These are phyloP conservation scores for Sarcophaga rosellei DNA, from an alignment of 2,888 invertebrate genomes.

Conservation along the genomic window DNA sequence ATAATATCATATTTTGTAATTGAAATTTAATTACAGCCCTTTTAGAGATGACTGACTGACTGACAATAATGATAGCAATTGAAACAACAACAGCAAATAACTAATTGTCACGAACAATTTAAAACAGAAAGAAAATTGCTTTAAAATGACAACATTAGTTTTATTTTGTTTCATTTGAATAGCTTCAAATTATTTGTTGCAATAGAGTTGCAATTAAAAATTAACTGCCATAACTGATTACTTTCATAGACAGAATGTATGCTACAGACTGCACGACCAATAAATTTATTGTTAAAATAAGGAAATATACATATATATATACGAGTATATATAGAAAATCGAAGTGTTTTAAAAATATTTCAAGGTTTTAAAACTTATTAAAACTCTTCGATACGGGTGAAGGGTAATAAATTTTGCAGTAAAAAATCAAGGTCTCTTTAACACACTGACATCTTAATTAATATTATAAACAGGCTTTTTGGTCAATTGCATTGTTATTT, in stretches of 20 bases:
- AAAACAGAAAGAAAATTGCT: neutral
- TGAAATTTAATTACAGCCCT: conserved; percentile 35
- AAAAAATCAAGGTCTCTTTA: neutral
- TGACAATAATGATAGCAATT: neutral
- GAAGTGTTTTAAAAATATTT: neutral
- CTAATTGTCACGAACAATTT: conserved; percentile 17
- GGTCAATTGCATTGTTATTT: conserved; percentile 6
- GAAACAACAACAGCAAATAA: neutral
- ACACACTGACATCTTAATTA: neutral
- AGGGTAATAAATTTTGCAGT: neutral
- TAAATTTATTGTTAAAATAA: neutral
- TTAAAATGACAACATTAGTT: neutral
- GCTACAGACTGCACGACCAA: neutral
- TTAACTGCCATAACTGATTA: neutral
- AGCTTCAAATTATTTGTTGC: neutral
- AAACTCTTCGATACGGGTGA: neutral
- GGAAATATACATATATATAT: neutral
- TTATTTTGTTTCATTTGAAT: neutral
- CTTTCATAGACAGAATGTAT: neutral
- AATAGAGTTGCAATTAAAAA: neutral
- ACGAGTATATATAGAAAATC: too few relatives aligned
- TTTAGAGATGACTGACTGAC: neutral
- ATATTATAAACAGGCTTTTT: conserved; percentile 8
- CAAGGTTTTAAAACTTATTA: neutral
- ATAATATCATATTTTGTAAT: neutral